Evolutionary conservation across 1,140 invertebrate species (phyloP), one percentile per base, ranked within the genome.

Genomic region (Sitodiplosis mosellana): DNA sequence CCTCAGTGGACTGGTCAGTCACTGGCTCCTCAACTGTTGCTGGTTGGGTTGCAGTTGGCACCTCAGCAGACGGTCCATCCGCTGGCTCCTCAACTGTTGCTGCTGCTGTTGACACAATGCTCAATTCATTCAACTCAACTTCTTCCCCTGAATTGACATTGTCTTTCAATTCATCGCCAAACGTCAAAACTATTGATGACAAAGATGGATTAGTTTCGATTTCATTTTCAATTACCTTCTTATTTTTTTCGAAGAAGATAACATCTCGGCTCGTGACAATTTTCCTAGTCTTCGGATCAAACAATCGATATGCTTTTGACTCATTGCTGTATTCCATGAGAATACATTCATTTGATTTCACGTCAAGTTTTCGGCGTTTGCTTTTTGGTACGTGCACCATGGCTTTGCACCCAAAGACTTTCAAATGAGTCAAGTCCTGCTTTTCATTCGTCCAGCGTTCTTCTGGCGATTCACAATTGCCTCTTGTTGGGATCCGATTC

Each of bases 371-470:
- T 47, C 37, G 50, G 19, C 53, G 50, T 18, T 60, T 54, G 21
- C 56, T 37, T 19, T 62, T 54, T 17, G 66, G 63, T 37, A 67
- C 54, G 19, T 63, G 59, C 0, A 55, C 54, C 45, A 59, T 56
- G 14, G 60, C 64, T 37, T 47, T 52, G 47, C 61, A 67, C 14
- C 68, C 66, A 58, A 71, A 68, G 18, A 59, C 52, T 42, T 37
- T 47, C 6, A 61, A 21, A 42, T 56, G 34, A 17, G 42, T 50
- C 19, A 63, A 33, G 50, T 59, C 51, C 17, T 53, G 49, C 38
- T 56, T 53, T 40, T 50, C 45, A 10, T 42, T 44, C 8, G 49
- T 48, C 59, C 58, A 63, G 33, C 52, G 14, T 49, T 57, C 56
- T 41, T 51, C 48, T n/a, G 49, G 46, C 33, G 45, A 48, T n/a